A percentile compares a stretch with the other conserved stretches of the same genome.
Conservation (phyloP, 2,797 vertebrate species). For the Amblyopsis hoosieri region DNA sequence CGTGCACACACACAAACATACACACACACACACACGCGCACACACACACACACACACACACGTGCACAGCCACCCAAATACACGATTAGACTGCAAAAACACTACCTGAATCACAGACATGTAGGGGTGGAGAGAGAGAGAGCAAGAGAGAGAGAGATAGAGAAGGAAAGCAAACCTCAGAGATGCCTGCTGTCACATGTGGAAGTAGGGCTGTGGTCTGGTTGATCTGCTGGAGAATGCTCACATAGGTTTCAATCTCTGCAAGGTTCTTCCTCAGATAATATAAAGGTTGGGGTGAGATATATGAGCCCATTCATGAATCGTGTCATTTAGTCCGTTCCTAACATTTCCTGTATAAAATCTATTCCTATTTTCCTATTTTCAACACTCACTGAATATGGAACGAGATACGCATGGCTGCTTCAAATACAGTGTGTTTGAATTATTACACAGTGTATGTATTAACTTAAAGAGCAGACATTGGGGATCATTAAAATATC, state of each 20-base stretch:
- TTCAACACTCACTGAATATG: not conserved
- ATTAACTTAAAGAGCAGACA: too few relatives aligned
- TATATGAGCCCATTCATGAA: not conserved
- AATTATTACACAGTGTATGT: too few relatives aligned
- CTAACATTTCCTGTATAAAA: not conserved
- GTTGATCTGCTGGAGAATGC: constrained; percentile 91
- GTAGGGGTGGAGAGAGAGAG: constrained; percentile 44
- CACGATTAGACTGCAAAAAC: constrained; percentile 19
- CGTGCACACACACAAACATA: too few relatives aligned
- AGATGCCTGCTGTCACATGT: constrained; percentile 75
- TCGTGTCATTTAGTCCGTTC: not conserved
- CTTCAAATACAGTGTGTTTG: constrained; percentile 18
- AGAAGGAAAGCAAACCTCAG: constrained; percentile 81
- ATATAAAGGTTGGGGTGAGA: too few relatives aligned
- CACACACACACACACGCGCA: not conserved
- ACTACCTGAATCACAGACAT: constrained; percentile 43
- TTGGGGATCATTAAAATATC: too few relatives aligned
- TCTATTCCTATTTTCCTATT: not conserved
- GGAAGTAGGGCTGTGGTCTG: constrained; percentile 83
- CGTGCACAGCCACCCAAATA: not conserved
- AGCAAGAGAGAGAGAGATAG: constrained; percentile 19
- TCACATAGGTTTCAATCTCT: constrained; percentile 94
- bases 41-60: not conserved
- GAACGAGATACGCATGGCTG: not conserved
- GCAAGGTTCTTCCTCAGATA: constrained; percentile 84